Evolutionary conservation across 2,113 vertebrate genomes (phyloP), one percentile per base, ranked within the genome.

Genomic region (Gila orcuttii): DNA sequence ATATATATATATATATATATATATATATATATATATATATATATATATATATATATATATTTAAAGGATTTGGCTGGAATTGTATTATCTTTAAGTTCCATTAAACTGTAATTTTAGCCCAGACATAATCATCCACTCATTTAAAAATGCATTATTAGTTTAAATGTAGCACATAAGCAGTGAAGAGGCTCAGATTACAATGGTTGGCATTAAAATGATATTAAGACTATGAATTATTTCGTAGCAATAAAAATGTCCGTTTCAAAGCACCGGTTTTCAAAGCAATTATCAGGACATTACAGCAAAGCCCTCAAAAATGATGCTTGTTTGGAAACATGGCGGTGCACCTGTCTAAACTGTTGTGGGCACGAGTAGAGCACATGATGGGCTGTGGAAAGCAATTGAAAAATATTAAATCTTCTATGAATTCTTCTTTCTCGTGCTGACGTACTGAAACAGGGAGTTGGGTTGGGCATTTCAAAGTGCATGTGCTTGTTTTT

Each of bases 321-420:
- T 73, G 76, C 47, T 86, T 89, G 86, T 88, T 81, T 55, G 79
- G 84, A 89, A 89, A 88, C 86, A 86, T 82, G 90, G 88, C 80
- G 57, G 69, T 31, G 76, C 74, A 84, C 84, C 77, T 84, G 86
- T 88, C 89, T 84, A 87, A 92, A 90, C 90, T 91, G 82, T 82
- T 74, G 59, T 85, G 87, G 86, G 81, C 88, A 87, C 88, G 86
- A 88, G 91, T 83, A 71, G 80, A 90, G 90, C 86, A 36, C 88
- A 82, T 92, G 92, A 93, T 90, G 89, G 91, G 84, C 79, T 82
- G 60, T 82, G 89, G 84, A 86, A 86, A 86, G 84, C 62, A 91
- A 91, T 91, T 91, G 91, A 93, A 93, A 92, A 47, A 88, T 89
- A 92, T 93, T 23, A 74, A 74, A 74, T 7, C 42, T 71, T 71